Percentiles rank a stretch among this genome's conserved stretches.
Conservation (phyloP, 2,113 vertebrate genomes). For the Hirundichthys speculiger region DNA sequence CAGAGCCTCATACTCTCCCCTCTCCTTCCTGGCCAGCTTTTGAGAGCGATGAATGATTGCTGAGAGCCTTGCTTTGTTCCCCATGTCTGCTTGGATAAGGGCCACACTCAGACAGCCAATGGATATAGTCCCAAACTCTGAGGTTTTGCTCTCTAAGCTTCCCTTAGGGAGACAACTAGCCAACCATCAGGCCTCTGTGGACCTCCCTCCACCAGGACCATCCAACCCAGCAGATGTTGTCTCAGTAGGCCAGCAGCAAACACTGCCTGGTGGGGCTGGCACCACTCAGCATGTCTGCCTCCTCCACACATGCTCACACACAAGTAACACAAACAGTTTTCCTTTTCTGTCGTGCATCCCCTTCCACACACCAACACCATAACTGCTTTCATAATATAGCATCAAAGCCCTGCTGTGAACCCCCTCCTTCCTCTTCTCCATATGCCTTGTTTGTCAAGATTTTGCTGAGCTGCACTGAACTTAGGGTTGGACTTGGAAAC, state of each 20-base stretch:
- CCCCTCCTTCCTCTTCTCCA: conserved; percentile 17
- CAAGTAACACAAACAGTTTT: conserved; percentile 21
- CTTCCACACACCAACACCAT: conserved; percentile 30
- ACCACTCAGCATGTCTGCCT: conserved; percentile 69
- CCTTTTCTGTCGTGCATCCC: conserved; percentile 8
- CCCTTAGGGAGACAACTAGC: conserved; percentile 51
- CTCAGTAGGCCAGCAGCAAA: conserved; percentile 77
- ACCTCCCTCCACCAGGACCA: conserved; percentile 61
- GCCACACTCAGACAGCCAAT: conserved; percentile 61
- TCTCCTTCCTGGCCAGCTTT: conserved; percentile 69
- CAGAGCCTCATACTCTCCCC: conserved; percentile 46
- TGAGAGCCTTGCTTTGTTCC: conserved; percentile 74
- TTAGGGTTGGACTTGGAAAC: conserved; percentile 30
- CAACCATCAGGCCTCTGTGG: conserved; percentile 68
- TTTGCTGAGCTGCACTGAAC: conserved; percentile 64
- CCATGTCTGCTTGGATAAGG: conserved; percentile 71
- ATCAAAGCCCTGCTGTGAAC: conserved; percentile 31
- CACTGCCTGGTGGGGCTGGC: conserved; percentile 72
- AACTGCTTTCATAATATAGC: conserved; percentile 46
- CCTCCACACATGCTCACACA: conserved; percentile 45
- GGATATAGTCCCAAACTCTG: conserved; percentile 58
- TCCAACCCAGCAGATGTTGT: conserved; percentile 80
- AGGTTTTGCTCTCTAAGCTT: conserved; percentile 58
- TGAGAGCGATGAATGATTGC: conserved; percentile 71
- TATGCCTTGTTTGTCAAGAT: conserved; percentile 62